Base-by-base conservation (phyloP, 2,797 vertebrate species). In the Decapterus maruadsi region DNA sequence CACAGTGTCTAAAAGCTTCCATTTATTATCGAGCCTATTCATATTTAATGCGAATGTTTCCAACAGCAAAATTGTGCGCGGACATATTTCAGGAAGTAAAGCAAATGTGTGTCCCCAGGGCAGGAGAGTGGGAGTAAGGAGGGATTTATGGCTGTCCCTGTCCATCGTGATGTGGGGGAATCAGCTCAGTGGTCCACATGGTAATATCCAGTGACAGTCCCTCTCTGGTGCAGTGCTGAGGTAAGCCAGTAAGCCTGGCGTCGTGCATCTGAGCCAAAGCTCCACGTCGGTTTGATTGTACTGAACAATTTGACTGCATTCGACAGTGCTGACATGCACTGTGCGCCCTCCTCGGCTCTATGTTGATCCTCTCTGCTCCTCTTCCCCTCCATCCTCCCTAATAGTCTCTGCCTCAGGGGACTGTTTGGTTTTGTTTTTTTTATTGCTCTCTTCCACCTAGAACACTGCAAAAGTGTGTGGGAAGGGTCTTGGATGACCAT, bases 141-240 rank as follows among this genome's bases (percentile, higher is more conserved):
- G 45, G 57, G 72, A 31, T 78, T 54, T 72, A 71, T 71, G 73
- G 76, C 78, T 66, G 83, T 71, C 80, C 48, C 78, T 72, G 80
- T 89, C 72, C 86, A 26, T 79, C 78, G 68, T 65, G 88, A 82
- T 75, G 77, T 46, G 72, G 78, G 73, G 63, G 73, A 72, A 64
- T 90, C 73, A 67, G 77, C 61, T 91, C 87, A 87, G 81, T 82
- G 72, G 82, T 79, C 85, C 89, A 85, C 84, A 77, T 51, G 75
- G 84, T 92, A 90, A 93, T 92, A 93, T 92, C 89, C 86, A 83
- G 87, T 93, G 92, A 93, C 92, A 93, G 88, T 85, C 67, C 55
- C 77, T 82, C 86, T 80, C 78, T 90, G 90, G 84, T 88, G 87
- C 85, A 89, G 68, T 92, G 91, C 90, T 91, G 90, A 94, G 91